Evolutionary conservation across 2,113 vertebrate genomes (phyloP), one percentile per base, ranked within the genome.

Genomic region (Urocitellus parryii): DNA sequence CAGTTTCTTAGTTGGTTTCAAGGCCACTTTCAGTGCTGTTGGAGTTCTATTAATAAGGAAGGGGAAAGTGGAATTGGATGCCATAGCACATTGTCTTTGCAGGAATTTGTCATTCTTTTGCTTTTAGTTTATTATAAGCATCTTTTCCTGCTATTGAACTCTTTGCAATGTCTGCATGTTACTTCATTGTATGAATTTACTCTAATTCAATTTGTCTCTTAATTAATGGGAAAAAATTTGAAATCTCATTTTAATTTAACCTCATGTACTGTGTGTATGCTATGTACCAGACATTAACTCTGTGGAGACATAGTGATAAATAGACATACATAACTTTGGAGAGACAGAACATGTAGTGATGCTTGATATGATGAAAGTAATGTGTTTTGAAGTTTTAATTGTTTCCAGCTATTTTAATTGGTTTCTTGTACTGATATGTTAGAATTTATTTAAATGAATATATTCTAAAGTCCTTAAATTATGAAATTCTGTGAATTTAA

Each of bases 381-480:
- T 78, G 27, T 29, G 53, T 65, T 63, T 88, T 83, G 34, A 88
- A 81, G 39, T 92, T 85, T 96, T 85, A 56, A 7, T 58, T 86
- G 8, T 65, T 86, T 91, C 70, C 29, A 73, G 1, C 90, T 96
- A 63, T 89, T 74, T 70, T 88, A 37, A 51, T 81, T 96, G 74
- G 61, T 95, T 92, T 83, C 70, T 95, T 68, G 76, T 94, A 84
- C 2, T 83, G 56, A 39, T 73, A 39, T 48, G 12, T 86, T 93
- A 51, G 29, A 76, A 67, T 95, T 73, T 58, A 48, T 45, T 88
- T 61, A 70, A 93, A 45, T 86, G 32, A 91, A 42, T 76, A 76
- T 48, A 29, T 82, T 90, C 56, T 83, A 20, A 87, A 82, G 51
- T 91, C 18, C 37, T 94, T 85, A 86, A 94, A 39, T 88, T 88